Evolutionary conservation across 2,888 invertebrate genomes (phyloP).

Genomic region (Mechanitis mazaeus): DNA sequence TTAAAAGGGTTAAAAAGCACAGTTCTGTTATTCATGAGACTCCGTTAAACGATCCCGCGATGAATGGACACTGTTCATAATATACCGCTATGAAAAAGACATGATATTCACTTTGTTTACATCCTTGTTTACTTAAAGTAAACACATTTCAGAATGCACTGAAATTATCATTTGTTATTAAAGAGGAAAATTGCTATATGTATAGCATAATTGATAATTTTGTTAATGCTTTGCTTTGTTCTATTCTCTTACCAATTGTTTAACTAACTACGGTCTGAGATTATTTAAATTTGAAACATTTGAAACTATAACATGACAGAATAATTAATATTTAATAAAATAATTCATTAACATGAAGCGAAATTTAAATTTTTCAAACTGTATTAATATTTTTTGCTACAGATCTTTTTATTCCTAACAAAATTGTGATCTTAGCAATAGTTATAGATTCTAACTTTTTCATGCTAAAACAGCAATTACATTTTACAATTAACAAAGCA

Average conservation of each 20-base stretch:
- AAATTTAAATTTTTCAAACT: too few species aligned
- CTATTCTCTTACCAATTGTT: not conserved
- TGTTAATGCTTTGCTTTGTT: slow-evolving; percentile 3
- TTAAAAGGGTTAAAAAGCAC: slow-evolving; percentile 5
- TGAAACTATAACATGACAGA: too few species aligned
- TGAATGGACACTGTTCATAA: slow-evolving; percentile 16
- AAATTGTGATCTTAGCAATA: too few species aligned
- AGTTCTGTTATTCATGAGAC: slow-evolving; percentile 14
- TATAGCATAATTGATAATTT: slow-evolving; percentile 2
- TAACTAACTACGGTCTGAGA: too few species aligned
- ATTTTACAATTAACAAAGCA: too few species aligned
- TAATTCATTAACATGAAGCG: too few species aligned
- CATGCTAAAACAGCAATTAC: too few species aligned
- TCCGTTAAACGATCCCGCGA: slow-evolving; percentile 14
- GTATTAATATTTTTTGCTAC: too few species aligned
- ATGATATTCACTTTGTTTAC: slow-evolving; percentile 12
- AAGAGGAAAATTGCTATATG: not conserved
- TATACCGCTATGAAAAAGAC: slow-evolving; percentile 16
- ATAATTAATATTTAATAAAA: too few species aligned
- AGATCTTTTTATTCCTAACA: too few species aligned
- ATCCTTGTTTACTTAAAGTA: slow-evolving; percentile 18
- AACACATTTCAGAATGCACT: slow-evolving; percentile 15
- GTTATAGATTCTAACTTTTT: too few species aligned
- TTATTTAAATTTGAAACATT: too few species aligned
- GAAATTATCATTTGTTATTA: not conserved